phyloP scores from a whole-genome alignment of 2,888 invertebrate species.

The Morinoia aosen region DNA sequence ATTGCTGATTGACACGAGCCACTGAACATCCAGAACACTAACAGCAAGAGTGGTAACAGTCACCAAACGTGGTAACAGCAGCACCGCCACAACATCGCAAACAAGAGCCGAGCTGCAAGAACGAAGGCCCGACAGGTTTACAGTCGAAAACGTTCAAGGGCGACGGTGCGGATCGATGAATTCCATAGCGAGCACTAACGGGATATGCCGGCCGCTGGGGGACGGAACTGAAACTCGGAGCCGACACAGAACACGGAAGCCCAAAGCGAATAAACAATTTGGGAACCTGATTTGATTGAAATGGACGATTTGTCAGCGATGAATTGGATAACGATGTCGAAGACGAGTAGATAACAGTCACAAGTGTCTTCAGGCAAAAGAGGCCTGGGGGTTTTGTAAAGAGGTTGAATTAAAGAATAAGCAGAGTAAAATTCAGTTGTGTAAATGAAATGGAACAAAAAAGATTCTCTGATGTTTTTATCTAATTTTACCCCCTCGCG shows the following conservation, averaged over 20 bases:
- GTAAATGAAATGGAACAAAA: not conserved
- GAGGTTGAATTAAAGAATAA: not conserved
- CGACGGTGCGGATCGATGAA: conserved; percentile 12
- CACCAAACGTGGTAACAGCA: not conserved
- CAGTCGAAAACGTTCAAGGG: not conserved
- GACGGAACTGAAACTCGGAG: not conserved
- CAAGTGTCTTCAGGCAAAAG: not conserved
- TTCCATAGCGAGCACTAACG: conserved; percentile 17
- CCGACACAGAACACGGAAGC: not conserved
- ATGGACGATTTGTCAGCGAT: not conserved
- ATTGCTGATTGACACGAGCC: not conserved
- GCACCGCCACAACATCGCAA: not conserved
- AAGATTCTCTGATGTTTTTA: too few species aligned
- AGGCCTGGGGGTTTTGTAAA: not conserved
- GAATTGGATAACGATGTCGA: too few species aligned
- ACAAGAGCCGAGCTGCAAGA: not conserved
- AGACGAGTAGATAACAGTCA: not conserved
- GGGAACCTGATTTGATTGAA: not conserved
- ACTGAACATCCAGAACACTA: not conserved
- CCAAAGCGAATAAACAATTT: not conserved
- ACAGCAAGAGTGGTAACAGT: not conserved
- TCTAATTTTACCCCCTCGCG: too few species aligned
- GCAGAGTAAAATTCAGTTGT: not conserved
- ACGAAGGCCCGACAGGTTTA: not conserved
- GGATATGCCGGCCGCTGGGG: not conserved